Percentiles rank a stretch among this genome's conserved stretches.
Conservation (phyloP, 92 coral and sea anemone genomes). For the Zoanthus sansibaricus region DNA sequence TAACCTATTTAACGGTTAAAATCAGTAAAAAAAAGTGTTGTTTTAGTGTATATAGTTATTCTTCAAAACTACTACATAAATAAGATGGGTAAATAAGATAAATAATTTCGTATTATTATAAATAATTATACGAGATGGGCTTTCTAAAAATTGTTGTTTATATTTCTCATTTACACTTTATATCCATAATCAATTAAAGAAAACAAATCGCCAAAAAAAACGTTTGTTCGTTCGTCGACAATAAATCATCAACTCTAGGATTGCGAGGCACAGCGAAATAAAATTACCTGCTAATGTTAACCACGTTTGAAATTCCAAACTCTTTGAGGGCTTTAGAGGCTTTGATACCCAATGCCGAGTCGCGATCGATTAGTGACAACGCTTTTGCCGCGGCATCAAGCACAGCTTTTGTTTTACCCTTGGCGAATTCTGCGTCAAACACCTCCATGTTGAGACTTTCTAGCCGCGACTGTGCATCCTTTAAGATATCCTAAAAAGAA, state of each 20-base stretch:
- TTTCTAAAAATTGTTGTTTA: too few species aligned
- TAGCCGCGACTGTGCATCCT: slow-evolving; percentile 73
- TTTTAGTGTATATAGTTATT: too few species aligned
- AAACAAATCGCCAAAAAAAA: too few species aligned
- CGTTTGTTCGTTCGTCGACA: neutral
- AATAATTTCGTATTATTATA: too few species aligned
- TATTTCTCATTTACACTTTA: too few species aligned
- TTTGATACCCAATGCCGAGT: slow-evolving; percentile 81
- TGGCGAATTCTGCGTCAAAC: slow-evolving; percentile 91
- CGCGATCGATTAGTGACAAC: slow-evolving; percentile 88
- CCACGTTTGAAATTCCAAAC: slow-evolving; percentile 80
- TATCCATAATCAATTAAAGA: too few species aligned
- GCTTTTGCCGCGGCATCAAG: slow-evolving; percentile 97
- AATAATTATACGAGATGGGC: too few species aligned
- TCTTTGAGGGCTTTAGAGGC: slow-evolving; percentile 91
- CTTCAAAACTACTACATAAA: too few species aligned
- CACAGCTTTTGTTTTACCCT: slow-evolving; percentile 98
- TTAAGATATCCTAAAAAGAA: slow-evolving; percentile 69
- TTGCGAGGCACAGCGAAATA: neutral
- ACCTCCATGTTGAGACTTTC: slow-evolving; percentile 71
- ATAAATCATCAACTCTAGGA: neutral
- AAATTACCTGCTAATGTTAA: slow-evolving; percentile 68
- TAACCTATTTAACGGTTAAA: too few species aligned
- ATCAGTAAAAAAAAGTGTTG: too few species aligned
- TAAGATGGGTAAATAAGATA: too few species aligned